Evolutionary conservation across 2,888 invertebrate species (phyloP).

Genomic region (Agrochola macilenta): DNA sequence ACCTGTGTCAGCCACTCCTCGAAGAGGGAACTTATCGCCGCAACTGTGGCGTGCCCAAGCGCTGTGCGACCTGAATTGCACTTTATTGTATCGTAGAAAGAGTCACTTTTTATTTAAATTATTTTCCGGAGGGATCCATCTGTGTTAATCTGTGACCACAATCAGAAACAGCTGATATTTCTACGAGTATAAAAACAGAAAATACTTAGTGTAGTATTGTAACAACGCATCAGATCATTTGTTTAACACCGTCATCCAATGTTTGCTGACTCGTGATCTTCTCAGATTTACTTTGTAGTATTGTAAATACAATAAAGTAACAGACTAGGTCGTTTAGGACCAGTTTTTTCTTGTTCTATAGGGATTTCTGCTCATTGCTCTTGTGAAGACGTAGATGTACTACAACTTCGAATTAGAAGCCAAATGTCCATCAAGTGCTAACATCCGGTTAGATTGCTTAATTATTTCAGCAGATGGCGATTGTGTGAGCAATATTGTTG

Average conservation of each 20-base stretch:
- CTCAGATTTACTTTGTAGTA: constrained; percentile 14
- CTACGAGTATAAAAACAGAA: background rate
- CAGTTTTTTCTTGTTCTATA: background rate
- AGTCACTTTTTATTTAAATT: too few species aligned
- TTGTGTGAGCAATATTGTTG: background rate
- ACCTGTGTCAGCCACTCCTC: too few species aligned
- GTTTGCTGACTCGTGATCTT: constrained; percentile 44
- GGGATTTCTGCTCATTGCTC: constrained; percentile 1
- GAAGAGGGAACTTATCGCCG: too few species aligned
- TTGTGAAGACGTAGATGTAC: background rate
- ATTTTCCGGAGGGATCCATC: too few species aligned
- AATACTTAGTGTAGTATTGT: background rate
- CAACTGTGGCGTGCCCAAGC: too few species aligned
- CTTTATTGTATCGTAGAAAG: too few species aligned
- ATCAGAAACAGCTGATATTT: constrained; percentile 7
- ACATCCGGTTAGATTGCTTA: constrained; percentile 8
- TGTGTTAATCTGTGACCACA: too few species aligned
- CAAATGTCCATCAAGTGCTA: constrained; percentile 1
- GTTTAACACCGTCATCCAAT: constrained; percentile 5
- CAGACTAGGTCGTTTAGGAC: constrained; percentile 7
- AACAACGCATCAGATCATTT: constrained; percentile 12
- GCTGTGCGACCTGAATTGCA: too few species aligned
- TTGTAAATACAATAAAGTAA: background rate
- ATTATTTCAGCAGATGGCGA: constrained; percentile 17
- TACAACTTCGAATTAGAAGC: background rate